Evolutionary conservation across 2,888 invertebrate species (phyloP), one percentile per base, ranked within the genome.

Genomic region (Frankliniella fusca): DNA sequence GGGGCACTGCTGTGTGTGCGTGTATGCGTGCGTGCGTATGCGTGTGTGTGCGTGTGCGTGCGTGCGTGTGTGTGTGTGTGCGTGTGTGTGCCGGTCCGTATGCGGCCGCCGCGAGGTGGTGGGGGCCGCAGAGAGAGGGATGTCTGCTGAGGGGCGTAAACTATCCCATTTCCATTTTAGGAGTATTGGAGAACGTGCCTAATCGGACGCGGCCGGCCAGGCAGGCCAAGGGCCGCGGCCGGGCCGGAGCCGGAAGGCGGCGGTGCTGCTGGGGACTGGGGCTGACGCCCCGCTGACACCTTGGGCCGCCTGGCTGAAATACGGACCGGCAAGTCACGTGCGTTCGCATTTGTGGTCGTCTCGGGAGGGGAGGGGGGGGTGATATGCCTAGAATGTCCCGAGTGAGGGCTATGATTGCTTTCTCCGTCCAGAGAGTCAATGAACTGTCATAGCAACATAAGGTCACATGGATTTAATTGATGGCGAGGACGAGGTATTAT

Each of bases 171-270:
- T 76, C 70, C 70, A 76, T 76, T 76, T 76, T 76, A 76, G 70
- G 70, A 76, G 70, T 76, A 76, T 76, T 76, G 70, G 70, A 27
- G 70, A 76, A 76, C 70, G 70, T 76, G 70, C 70, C 70, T 76
- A 76, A 76, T 76, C 70, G 23, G 27, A 76, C 23, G 23, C 70
- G 23, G 12, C 12, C 12, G 70, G 23, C 70, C 70, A 23, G 27
- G 11, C 11, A 8, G 65, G 20, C 61, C 15, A 18, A 7, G 61
- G 20, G 61, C 20, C 54, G 15, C 54, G 61, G 61, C 61, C 11
- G 61, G 18, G 54, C 50, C 10, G 50, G 50, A n/a, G 50, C 50
- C 50, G 15, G 50, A n/a, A n/a, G n/a, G n/a, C n/a, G n/a, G n/a
- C n/a, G n/a, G n/a, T n/a, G n/a, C n/a, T n/a, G n/a, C n/a, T n/a